Evolutionary conservation across 92 coral and sea anemone species (phyloP), one percentile per base, ranked within the genome.

Genomic region (Palythoa grandiflora): DNA sequence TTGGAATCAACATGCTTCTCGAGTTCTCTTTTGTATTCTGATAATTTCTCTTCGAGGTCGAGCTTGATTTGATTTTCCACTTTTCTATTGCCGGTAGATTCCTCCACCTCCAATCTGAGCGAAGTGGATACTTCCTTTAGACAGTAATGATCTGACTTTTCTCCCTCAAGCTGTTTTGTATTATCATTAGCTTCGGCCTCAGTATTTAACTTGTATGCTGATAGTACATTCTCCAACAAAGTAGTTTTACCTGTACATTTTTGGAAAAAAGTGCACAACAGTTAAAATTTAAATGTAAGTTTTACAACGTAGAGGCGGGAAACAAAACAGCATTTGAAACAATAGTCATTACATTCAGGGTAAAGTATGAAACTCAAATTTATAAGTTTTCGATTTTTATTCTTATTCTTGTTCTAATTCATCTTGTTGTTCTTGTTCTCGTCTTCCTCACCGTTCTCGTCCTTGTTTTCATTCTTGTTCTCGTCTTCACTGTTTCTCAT

Each of bases 121-220:
- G 38, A 14, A 5, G 73, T 50, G 37, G 59, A 2, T 0, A 38
- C 51, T 61, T 79, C 73, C 17, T 79, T 61, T 0, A 38, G 28
- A 21, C 38, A 17, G 37, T 37, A 16, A 54, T 37, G 60, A 1
- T 61, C 73, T 19, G 73, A 38, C 15, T 38, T 61, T 15, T 15
- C 57, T 28, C 60, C 73, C n/a, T 79, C 73, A 17, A 79, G 55
- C 38, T 79, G 53, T 61, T n/a, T 60, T 38, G 54, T 79, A 53
- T 3, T 61, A 8, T 19, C 84, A 8, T 60, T 19, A 4, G 84
- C 37, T 40, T 79, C 84, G 38, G 16, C n/a, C 38, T 79, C 84
- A 79, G 66, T 57, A n/a, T 17, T 61, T 21, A 37, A 79, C 10
- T 59, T 79, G 17, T 1, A 38, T 0, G 72, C 6, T 16, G 84